Evolutionary conservation across 2,888 invertebrate genomes (phyloP).

Genomic region (Drosophila nr. medialis): DNA sequence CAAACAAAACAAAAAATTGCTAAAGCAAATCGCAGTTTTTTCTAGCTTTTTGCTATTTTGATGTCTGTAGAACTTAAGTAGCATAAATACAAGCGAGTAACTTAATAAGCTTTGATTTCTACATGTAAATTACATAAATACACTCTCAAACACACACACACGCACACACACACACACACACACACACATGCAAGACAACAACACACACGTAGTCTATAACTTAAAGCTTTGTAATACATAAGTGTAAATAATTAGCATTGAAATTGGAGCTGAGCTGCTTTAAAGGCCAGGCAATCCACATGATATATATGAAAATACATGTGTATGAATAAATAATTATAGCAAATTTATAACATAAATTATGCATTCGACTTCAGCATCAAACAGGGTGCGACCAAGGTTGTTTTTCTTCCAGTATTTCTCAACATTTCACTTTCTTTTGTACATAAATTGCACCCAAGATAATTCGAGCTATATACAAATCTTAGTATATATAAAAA

Average conservation of each 20-base stretch:
- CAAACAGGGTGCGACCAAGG: conserved; percentile 34
- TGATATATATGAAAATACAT: neutral
- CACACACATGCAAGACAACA: neutral
- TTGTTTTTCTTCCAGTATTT: conserved; percentile 37
- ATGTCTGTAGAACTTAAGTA: conserved; percentile 70
- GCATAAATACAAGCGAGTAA: conserved; percentile 60
- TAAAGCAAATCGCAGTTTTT: conserved; percentile 62
- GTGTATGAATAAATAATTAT: conserved; percentile 12
- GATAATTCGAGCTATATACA: conserved; percentile 17
- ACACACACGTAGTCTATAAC: conserved; percentile 10
- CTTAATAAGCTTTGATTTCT: conserved; percentile 56
- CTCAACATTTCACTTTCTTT: conserved; percentile 37
- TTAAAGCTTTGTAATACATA: conserved; percentile 53
- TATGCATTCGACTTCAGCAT: conserved; percentile 15
- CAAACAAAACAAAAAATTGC: conserved; percentile 14
- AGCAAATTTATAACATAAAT: conserved; percentile 33
- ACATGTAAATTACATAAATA: conserved; percentile 56
- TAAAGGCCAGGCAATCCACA: conserved; percentile 22
- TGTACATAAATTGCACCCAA: conserved; percentile 54
- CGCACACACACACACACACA: conserved; percentile 15
- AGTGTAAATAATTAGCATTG: conserved; percentile 56
- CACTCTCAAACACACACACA: conserved; percentile 15
- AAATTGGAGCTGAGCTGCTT: conserved; percentile 31
- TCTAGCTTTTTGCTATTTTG: conserved; percentile 78
- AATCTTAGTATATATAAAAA: conserved; percentile 3